Conservation (phyloP, 2,888 invertebrate species). For the Spilosoma lubricipeda region DNA sequence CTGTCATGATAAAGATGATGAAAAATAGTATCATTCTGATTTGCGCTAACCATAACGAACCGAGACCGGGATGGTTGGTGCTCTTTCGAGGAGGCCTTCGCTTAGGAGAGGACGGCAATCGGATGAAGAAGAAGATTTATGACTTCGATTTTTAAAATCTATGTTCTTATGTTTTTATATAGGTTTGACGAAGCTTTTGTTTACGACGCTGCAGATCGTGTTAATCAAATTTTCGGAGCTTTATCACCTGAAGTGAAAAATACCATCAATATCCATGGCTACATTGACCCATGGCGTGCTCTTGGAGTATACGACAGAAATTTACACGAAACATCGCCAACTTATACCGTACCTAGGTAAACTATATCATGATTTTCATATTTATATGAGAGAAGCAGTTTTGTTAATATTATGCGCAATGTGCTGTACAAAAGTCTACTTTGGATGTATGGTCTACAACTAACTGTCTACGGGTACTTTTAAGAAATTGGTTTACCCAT, state of each 20-base stretch:
- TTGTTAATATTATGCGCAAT: no score
- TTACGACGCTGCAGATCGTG: conserved; percentile 74
- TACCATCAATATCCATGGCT: conserved; percentile 86
- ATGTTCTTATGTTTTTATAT: no score
- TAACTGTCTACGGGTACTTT: neutral
- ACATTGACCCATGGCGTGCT: conserved; percentile 86
- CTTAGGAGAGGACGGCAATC: no score
- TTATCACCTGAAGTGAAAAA: conserved; percentile 80
- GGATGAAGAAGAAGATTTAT: no score
- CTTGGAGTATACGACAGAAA: conserved; percentile 80
- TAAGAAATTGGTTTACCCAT: neutral
- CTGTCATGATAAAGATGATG: no score
- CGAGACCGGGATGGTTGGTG: no score
- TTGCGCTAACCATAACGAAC: no score
- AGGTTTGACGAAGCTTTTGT: conserved; percentile 74
- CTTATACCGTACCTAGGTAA: conserved; percentile 74
- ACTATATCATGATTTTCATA: neutral
- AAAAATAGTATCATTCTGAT: no score
- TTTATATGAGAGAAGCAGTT: neutral
- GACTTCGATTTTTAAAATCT: no score
- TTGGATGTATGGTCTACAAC: neutral
- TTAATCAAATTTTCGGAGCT: conserved; percentile 84
- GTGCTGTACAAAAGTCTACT: neutral
- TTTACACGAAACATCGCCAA: conserved; percentile 73
- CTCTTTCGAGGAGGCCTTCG: no score